Conservation (phyloP, 2,113 vertebrate species). For the Thamnophis sirtalis region DNA sequence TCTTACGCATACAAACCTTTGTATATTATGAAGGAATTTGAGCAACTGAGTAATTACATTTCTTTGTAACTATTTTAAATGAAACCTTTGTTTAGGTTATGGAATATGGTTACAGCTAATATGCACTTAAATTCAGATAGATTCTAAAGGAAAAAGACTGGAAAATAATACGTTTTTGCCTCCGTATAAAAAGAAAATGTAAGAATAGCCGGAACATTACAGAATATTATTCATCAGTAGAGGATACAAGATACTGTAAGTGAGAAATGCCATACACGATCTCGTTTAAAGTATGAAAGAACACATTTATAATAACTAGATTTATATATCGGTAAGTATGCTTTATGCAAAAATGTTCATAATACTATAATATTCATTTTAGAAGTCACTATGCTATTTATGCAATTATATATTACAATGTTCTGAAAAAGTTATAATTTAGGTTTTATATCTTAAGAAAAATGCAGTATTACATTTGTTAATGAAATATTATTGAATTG, state of each 20-base stretch:
- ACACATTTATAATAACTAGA: background rate
- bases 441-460: background rate
- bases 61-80: background rate
- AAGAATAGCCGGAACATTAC: background rate
- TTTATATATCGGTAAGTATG: background rate
- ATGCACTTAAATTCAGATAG: background rate
- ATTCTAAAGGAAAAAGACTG: background rate
- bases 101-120: background rate
- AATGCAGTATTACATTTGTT: slow-evolving; percentile 7
- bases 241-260: background rate
- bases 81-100: background rate
- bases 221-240: background rate
- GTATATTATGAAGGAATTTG: background rate
- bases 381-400: background rate
- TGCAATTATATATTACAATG: background rate
- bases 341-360: background rate
- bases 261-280: background rate
- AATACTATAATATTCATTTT: background rate
- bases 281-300: slow-evolving; percentile 12
- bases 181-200: background rate
- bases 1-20: background rate
- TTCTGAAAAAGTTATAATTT: background rate
- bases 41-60: background rate
- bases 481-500: background rate
- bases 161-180: background rate